Conservation (phyloP, 2,797 vertebrate species). For the Trematocara caparti region DNA sequence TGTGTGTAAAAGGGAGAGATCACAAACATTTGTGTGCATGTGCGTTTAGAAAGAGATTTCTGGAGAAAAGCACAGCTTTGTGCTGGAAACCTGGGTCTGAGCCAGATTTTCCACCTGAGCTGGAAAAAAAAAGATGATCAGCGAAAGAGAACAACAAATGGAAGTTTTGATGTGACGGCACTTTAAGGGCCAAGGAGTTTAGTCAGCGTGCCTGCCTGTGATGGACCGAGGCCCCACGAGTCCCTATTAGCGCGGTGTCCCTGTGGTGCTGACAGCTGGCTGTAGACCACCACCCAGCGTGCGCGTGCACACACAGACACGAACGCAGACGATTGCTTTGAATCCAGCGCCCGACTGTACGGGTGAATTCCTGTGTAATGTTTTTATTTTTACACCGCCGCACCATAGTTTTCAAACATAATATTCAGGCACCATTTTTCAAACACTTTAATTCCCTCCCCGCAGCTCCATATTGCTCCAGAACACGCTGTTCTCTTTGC, state of each 20-base stretch:
- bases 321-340: constrained; percentile 24
- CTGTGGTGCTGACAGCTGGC: constrained; percentile 78
- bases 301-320: constrained; percentile 38
- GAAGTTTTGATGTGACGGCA: constrained; percentile 57
- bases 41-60: constrained; percentile 14
- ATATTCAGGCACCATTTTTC: constrained; percentile 38
- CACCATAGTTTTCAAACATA: constrained; percentile 31
- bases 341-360: not conserved
- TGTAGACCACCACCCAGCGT: constrained; percentile 59
- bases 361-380: constrained; percentile 24
- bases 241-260: constrained; percentile 79
- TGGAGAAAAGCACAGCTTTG: constrained; percentile 17
- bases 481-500: not conserved
- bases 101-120: constrained; percentile 69
- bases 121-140: constrained; percentile 23
- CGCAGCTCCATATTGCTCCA: not conserved
- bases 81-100: constrained; percentile 55
- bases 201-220: constrained; percentile 59
- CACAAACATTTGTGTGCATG: constrained; percentile 35
- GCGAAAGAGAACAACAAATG: constrained; percentile 39
- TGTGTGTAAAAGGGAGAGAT: constrained; percentile 53
- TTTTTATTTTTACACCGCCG: constrained; percentile 32
- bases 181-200: constrained; percentile 66
- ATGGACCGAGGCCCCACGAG: constrained; percentile 68
- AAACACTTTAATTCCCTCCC: constrained; percentile 9